phyloP scores from a whole-genome alignment of 2,113 vertebrate species.

The Ancistrus triradiatus region DNA sequence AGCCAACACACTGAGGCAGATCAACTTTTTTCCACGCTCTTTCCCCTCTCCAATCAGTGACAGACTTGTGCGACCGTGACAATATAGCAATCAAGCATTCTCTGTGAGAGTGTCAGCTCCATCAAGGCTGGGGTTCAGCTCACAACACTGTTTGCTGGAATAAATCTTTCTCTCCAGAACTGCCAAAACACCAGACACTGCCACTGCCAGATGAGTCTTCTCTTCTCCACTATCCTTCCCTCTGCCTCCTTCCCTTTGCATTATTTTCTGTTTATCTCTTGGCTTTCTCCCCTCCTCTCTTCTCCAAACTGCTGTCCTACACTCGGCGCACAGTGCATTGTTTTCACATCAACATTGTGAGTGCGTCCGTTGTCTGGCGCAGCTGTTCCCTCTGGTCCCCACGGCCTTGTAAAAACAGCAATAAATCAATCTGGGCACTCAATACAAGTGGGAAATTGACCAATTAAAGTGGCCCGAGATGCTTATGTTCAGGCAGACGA shows the following conservation, averaged over 20 bases:
- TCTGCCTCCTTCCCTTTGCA: background rate
- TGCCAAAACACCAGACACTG: slow-evolving; percentile 64
- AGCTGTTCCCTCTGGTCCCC: slow-evolving; percentile 71
- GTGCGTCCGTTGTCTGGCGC: slow-evolving; percentile 63
- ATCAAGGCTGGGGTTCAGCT: slow-evolving; percentile 52
- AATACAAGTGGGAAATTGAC: slow-evolving; percentile 80
- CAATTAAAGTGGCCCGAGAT: slow-evolving; percentile 80
- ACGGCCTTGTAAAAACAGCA: slow-evolving; percentile 76
- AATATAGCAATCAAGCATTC: slow-evolving; percentile 63
- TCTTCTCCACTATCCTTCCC: slow-evolving; percentile 22
- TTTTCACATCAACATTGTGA: slow-evolving; percentile 68
- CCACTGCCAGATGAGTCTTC: slow-evolving; percentile 66
- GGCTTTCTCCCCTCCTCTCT: slow-evolving; percentile 55
- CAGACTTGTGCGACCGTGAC: slow-evolving; percentile 56
- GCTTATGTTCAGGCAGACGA: slow-evolving; percentile 74
- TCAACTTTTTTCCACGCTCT: slow-evolving; percentile 52
- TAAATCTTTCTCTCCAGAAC: slow-evolving; percentile 60
- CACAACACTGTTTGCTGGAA: slow-evolving; percentile 61
- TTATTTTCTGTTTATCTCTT: slow-evolving; percentile 23
- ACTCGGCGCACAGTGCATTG: slow-evolving; percentile 61
- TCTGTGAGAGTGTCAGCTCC: slow-evolving; percentile 39
- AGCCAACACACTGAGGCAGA: slow-evolving; percentile 57
- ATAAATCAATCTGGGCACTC: slow-evolving; percentile 80
- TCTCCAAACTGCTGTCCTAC: slow-evolving; percentile 59
- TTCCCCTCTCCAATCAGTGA: slow-evolving; percentile 58